Evolutionary conservation across 2,113 vertebrate species (phyloP).

Genomic region (Caloenas nicobarica): DNA sequence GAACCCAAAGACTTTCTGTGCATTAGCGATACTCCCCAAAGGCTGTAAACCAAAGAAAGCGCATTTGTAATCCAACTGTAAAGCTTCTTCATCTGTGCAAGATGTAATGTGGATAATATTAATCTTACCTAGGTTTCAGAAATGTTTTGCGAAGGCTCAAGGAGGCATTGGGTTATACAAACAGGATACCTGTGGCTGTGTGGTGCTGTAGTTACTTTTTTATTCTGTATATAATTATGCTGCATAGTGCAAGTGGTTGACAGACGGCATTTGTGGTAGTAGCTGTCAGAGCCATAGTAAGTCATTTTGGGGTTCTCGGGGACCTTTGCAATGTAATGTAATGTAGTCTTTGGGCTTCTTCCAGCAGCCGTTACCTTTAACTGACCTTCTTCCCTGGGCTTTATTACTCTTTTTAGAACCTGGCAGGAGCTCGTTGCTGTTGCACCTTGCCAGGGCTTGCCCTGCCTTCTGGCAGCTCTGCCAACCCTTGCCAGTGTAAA

Average conservation of each 20-base stretch:
- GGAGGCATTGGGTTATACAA: not conserved
- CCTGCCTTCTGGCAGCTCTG: not conserved
- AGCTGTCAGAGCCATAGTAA: constrained; percentile 1
- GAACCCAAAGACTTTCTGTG: not conserved
- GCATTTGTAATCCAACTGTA: not conserved
- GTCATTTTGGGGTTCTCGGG: not conserved
- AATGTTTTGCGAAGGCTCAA: not conserved
- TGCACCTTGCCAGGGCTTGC: not conserved
- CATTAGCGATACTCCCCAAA: not conserved
- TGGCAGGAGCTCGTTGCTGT: not conserved
- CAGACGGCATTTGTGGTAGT: constrained; percentile 31
- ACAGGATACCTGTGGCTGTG: not conserved
- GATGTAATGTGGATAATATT: not conserved
- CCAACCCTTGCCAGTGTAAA: not conserved
- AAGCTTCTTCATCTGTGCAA: not conserved
- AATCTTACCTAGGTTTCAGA: not conserved
- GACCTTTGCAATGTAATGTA: not conserved
- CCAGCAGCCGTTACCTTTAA: not conserved
- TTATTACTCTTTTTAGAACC: not conserved
- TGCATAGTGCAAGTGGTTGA: not conserved
- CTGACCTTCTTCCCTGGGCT: not conserved
- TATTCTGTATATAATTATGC: not conserved
- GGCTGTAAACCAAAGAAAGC: not conserved
- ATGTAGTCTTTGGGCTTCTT: not conserved
- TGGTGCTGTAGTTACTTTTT: not conserved